Evolutionary conservation across 1,140 invertebrate genomes (phyloP).

Genomic region (Archegozetes longisetosus): DNA sequence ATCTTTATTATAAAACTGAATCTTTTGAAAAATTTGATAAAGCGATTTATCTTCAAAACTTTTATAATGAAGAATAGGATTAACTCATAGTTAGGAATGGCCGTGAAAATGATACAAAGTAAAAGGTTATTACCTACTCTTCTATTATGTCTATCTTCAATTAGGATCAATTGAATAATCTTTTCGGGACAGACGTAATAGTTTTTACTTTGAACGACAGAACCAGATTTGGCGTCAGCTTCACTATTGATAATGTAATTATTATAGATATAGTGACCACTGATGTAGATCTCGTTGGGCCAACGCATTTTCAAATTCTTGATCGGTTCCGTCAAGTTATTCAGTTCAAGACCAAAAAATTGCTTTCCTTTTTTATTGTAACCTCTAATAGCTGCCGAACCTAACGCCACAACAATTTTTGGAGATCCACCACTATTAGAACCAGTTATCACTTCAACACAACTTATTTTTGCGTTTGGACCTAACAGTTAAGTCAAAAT

Average conservation of each 20-base stretch:
- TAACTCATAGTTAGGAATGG: no score
- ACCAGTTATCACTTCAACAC: slow-evolving; percentile 7
- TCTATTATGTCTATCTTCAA: slow-evolving; percentile 12
- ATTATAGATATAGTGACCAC: slow-evolving; percentile 63
- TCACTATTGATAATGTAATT: slow-evolving; percentile 60
- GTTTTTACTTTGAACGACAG: slow-evolving; percentile 42
- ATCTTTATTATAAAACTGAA: no score
- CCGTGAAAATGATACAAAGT: slow-evolving; percentile 24
- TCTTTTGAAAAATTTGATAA: no score
- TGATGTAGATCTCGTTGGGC: slow-evolving; percentile 50
- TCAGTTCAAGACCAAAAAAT: slow-evolving; percentile 71
- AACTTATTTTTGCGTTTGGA: slow-evolving; percentile 14
- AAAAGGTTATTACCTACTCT: slow-evolving; percentile 27
- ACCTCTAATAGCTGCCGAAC: no score
- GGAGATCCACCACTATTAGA: background rate
- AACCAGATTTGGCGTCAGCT: background rate
- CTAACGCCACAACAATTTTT: slow-evolving; percentile 10
- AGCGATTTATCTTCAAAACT: no score
- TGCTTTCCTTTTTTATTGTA: slow-evolving; percentile 80
- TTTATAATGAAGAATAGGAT: no score
- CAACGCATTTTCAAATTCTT: no score
- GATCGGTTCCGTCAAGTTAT: no score
- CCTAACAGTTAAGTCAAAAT: no score
- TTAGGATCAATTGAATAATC: slow-evolving; percentile 55
- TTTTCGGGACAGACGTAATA: slow-evolving; percentile 60